These are phyloP conservation scores for Spialia ferax DNA, from an alignment of 2,888 invertebrate genomes.

Conservation along the genomic window DNA sequence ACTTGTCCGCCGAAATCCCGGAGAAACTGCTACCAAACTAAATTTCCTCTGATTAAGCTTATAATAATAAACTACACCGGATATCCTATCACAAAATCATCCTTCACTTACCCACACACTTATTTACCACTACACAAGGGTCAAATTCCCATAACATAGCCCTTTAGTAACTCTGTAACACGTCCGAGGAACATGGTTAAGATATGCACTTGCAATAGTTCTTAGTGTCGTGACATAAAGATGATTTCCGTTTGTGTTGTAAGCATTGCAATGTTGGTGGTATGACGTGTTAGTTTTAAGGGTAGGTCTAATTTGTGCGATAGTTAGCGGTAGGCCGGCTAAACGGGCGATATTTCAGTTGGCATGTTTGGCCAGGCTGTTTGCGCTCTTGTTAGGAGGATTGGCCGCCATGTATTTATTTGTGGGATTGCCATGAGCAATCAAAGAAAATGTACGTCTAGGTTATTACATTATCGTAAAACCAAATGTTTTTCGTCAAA, in stretches of 20 bases:
- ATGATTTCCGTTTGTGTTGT: constrained; percentile 29
- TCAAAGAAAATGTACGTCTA: no score
- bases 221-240: constrained; percentile 32
- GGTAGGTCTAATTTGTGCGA: constrained; percentile 62
- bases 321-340: constrained; percentile 59
- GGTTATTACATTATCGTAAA: no score
- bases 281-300: constrained; percentile 60
- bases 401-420: constrained; percentile 51
- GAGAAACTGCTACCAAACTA: constrained; percentile 44
- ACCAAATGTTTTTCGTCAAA: no score
- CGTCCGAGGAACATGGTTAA: not conserved
- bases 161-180: not conserved
- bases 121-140: not conserved
- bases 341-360: constrained; percentile 59
- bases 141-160: constrained; percentile 28
- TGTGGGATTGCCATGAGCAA: constrained; percentile 35
- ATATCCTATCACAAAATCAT: constrained; percentile 49
- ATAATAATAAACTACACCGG: constrained; percentile 61
- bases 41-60: constrained; percentile 63
- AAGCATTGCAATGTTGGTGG: constrained; percentile 21
- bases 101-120: constrained; percentile 2
- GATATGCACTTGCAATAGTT: not conserved
- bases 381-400: constrained; percentile 55
- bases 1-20: constrained; percentile 26
- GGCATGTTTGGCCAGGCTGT: constrained; percentile 63